Conservation (phyloP, 2,113 vertebrate genomes). For the Merops nubicus region DNA sequence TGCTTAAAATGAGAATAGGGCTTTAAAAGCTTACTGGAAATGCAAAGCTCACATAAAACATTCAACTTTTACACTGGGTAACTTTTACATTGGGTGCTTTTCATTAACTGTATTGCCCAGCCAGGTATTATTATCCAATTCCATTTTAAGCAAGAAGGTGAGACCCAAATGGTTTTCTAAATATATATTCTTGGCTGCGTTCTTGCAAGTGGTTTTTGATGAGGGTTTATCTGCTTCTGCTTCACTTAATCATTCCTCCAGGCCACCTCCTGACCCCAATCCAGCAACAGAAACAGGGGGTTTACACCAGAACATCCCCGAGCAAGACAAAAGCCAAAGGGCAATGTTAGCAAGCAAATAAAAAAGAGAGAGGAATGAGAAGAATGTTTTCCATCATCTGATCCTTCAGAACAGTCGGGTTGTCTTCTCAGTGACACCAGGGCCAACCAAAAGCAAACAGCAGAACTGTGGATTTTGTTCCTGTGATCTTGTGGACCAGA, state of each 20-base stretch:
- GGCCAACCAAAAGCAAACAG: background rate
- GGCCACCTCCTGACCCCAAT: background rate
- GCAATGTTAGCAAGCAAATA: background rate
- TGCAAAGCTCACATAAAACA: constrained; percentile 36
- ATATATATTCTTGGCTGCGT: background rate
- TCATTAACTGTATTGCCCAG: constrained; percentile 30
- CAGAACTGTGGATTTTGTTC: background rate
- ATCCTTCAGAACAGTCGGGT: background rate
- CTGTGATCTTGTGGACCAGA: rapidly evolving
- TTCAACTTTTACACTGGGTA: constrained; percentile 49
- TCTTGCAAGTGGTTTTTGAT: background rate
- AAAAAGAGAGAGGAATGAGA: background rate
- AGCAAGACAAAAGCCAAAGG: background rate
- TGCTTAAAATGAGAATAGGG: constrained; percentile 53
- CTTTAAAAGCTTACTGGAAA: constrained; percentile 54
- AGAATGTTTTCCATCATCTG: background rate
- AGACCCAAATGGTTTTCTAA: constrained; percentile 55
- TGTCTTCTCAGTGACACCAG: background rate
- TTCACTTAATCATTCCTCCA: background rate
- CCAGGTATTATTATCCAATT: constrained; percentile 30
- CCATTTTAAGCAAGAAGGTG: constrained; percentile 20
- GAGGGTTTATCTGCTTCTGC: constrained; percentile 19
- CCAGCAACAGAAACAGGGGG: background rate
- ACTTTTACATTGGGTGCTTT: constrained; percentile 32
- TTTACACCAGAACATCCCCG: background rate